phyloP scores from a whole-genome alignment of 2,888 invertebrate species.

The Agriopis aurantiaria region DNA sequence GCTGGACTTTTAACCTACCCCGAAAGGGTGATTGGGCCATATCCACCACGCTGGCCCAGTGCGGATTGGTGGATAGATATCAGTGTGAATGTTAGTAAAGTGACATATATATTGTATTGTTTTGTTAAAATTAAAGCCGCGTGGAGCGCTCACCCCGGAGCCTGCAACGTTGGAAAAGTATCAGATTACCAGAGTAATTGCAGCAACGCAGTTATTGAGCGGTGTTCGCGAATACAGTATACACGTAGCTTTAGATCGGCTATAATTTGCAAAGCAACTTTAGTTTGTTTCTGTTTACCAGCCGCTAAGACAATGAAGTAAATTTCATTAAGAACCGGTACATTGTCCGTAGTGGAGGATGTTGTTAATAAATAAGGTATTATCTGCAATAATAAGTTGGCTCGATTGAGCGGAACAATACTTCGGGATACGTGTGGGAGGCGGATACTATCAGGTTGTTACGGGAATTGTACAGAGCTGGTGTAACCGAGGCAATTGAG shows the following conservation, averaged over 20 bases:
- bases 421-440: conserved; percentile 52
- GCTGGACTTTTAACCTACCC: too few relatives aligned
- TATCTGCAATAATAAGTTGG: conserved; percentile 57
- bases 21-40: too few relatives aligned
- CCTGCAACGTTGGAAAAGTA: too few relatives aligned
- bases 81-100: too few relatives aligned
- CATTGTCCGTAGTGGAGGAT: conserved; percentile 43
- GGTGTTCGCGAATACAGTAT: too few relatives aligned
- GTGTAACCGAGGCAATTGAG: conserved; percentile 9
- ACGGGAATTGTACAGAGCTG: conserved; percentile 51
- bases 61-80: too few relatives aligned
- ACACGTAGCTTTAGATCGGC: not conserved
- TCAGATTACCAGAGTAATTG: too few relatives aligned
- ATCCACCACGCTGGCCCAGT: too few relatives aligned
- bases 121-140: too few relatives aligned
- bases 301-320: conserved; percentile 42
- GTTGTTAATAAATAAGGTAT: conserved; percentile 54
- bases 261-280: not conserved
- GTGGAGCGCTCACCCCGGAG: too few relatives aligned
- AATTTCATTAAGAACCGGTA: conserved; percentile 50
- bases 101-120: too few relatives aligned
- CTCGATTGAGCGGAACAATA: conserved; percentile 56
- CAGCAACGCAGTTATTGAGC: too few relatives aligned
- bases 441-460: conserved; percentile 46
- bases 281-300: not conserved